These are phyloP conservation scores for Thomomys bottae DNA, from an alignment of 2,113 vertebrate genomes.

Conservation along the genomic window DNA sequence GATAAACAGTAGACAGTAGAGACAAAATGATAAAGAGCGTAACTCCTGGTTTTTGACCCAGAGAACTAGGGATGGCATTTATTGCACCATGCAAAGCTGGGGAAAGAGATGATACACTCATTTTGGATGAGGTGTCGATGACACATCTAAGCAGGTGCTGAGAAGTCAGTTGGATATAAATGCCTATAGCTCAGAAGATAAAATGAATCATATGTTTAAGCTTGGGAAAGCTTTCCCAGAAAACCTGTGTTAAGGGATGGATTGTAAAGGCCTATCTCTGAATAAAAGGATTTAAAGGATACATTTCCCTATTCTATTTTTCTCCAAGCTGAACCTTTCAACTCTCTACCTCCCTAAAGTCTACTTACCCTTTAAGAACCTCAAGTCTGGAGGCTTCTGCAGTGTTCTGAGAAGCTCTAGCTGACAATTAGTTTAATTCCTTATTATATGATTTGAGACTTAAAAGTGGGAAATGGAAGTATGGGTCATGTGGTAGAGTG, in stretches of 20 bases:
- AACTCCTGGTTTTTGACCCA: conserved; percentile 39
- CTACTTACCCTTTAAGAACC: not conserved
- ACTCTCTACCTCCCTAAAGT: not conserved
- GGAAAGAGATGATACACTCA: not conserved
- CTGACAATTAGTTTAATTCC: not conserved
- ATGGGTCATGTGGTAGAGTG: too few relatives aligned
- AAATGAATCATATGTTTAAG: conserved; percentile 36
- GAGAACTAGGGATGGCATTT: conserved; percentile 13
- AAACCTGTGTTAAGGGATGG: conserved; percentile 12
- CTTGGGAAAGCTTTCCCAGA: not conserved
- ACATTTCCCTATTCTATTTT: not conserved
- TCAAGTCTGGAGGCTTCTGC: not conserved
- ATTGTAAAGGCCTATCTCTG: not conserved
- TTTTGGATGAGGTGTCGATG: conserved; percentile 25
- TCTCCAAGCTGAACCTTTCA: not conserved
- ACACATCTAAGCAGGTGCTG: not conserved
- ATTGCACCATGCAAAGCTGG: not conserved
- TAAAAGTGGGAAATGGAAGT: not conserved
- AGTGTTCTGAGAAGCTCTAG: not conserved
- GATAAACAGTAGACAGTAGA: not conserved
- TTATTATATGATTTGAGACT: conserved; percentile 23
- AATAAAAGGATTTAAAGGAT: conserved; percentile 4
- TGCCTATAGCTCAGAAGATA: conserved; percentile 9
- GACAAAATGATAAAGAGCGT: not conserved
- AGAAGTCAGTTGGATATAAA: conserved; percentile 49